These are phyloP conservation scores for Globodera rostochiensis DNA, from an alignment of 1,140 invertebrate species.

Conservation along the genomic window DNA sequence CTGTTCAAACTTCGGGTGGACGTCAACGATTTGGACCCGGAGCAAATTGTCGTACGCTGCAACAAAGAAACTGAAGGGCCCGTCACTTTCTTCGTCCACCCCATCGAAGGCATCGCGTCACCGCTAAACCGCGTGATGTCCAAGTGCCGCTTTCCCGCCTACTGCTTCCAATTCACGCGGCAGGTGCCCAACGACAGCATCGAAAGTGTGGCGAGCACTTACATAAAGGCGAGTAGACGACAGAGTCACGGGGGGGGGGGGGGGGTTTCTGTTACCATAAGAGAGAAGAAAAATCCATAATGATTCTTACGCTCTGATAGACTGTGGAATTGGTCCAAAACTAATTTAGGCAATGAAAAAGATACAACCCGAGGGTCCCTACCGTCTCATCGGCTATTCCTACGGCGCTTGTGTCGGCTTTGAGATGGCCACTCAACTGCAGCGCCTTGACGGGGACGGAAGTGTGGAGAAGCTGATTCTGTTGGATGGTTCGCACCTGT, in stretches of 20 bases:
- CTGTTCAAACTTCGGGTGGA: constrained; percentile 66
- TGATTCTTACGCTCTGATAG: too few species aligned
- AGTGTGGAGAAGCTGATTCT: constrained; percentile 73
- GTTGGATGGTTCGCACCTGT: constrained; percentile 88
- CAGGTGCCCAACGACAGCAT: constrained; percentile 77
- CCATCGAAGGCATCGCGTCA: constrained; percentile 84
- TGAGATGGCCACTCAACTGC: constrained; percentile 85
- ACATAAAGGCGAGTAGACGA: constrained; percentile 67
- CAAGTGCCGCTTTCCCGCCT: constrained; percentile 77
- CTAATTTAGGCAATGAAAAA: constrained; percentile 73
- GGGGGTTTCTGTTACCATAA: not conserved
- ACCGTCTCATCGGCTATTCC: constrained; percentile 86
- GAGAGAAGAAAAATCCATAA: too few species aligned
- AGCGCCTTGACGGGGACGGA: constrained; percentile 71
- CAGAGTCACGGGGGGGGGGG: not conserved
- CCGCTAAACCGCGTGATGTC: constrained; percentile 75
- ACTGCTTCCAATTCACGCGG: constrained; percentile 83
- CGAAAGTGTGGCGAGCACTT: constrained; percentile 77
- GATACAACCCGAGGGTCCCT: constrained; percentile 81
- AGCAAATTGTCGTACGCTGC: constrained; percentile 67
- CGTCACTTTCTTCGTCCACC: constrained; percentile 78
- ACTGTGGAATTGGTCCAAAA: too few species aligned
- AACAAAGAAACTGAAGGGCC: constrained; percentile 66
- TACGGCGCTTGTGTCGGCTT: constrained; percentile 88
- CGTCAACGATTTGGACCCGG: constrained; percentile 68